These are phyloP conservation scores for Nemopilema nomurai DNA, from an alignment of 30 jellyfish, hydroid and myxozoan species.

Conservation along the genomic window DNA sequence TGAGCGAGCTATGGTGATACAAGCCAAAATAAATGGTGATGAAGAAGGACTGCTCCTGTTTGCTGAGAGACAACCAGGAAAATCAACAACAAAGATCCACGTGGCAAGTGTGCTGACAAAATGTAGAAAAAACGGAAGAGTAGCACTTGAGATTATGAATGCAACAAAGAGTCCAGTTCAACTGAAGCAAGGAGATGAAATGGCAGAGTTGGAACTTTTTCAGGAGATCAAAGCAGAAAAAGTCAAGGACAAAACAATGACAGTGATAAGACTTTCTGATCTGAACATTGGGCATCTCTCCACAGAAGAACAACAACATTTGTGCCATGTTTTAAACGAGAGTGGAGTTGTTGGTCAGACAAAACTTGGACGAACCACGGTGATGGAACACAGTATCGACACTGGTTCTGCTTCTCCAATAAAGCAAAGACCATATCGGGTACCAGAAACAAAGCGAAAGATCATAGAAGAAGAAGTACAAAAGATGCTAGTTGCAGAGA, in stretches of 20 bases:
- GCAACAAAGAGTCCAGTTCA: constrained; percentile 2
- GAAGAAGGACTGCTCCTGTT: constrained; percentile 7
- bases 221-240: constrained; percentile 5
- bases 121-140: constrained; percentile 8
- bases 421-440: constrained; percentile 68
- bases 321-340: constrained; percentile 15
- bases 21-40: constrained; percentile 15
- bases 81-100: constrained; percentile 13
- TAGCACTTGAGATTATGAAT: constrained; percentile 10
- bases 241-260: constrained; percentile 9
- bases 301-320: constrained; percentile 1
- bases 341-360: constrained; percentile 6
- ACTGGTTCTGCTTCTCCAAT: constrained; percentile 43
- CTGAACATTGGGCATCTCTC: constrained; percentile 11
- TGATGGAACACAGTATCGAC: constrained; percentile 16
- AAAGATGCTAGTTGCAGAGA: constrained; percentile 46
- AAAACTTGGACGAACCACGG: constrained; percentile 5
- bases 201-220: background rate
- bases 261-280: background rate
- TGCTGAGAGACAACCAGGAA: background rate
- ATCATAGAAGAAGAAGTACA: constrained; percentile 44
- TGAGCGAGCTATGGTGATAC: constrained; percentile 16
- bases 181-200: constrained; percentile 27
- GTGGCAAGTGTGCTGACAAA: constrained; percentile 23
- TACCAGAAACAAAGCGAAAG: constrained; percentile 56